phyloP scores from a whole-genome alignment of 1,140 invertebrate genomes.

The Leptopilina clavipes region DNA sequence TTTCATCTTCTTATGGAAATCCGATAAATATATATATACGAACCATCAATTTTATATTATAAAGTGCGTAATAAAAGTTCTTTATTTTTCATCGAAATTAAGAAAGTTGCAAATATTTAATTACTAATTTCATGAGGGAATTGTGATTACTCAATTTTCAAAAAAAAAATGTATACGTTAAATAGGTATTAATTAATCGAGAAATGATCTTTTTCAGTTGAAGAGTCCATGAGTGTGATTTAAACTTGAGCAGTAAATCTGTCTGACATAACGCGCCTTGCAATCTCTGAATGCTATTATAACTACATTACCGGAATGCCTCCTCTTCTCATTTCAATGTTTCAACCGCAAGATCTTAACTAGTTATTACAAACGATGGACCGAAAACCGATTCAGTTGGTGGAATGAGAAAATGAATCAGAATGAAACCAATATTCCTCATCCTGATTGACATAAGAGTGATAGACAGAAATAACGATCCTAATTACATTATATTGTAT shows the following conservation, averaged over 20 bases:
- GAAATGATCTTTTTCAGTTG: too few species aligned
- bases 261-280: slow-evolving; percentile 19
- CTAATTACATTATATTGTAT: too few species aligned
- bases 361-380: slow-evolving; percentile 22
- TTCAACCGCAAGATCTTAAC: slow-evolving; percentile 33
- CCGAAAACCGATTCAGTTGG: slow-evolving; percentile 12
- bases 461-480: too few species aligned
- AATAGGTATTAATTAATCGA: not conserved
- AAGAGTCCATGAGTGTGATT: slow-evolving; percentile 5
- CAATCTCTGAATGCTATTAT: slow-evolving; percentile 18
- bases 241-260: slow-evolving; percentile 27
- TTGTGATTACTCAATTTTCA: too few species aligned
- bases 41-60: not conserved
- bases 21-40: not conserved
- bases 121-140: too few species aligned
- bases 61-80: not conserved
- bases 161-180: not conserved
- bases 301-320: slow-evolving; percentile 24
- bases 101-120: too few species aligned
- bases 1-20: slow-evolving; percentile 13
- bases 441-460: too few species aligned
- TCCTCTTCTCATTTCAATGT: not conserved
- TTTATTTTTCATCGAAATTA: not conserved
- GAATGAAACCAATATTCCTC: too few species aligned
- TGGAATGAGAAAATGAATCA: too few species aligned